Base-by-base conservation (phyloP, 1,140 invertebrate species). In the Chelonus insularis region DNA sequence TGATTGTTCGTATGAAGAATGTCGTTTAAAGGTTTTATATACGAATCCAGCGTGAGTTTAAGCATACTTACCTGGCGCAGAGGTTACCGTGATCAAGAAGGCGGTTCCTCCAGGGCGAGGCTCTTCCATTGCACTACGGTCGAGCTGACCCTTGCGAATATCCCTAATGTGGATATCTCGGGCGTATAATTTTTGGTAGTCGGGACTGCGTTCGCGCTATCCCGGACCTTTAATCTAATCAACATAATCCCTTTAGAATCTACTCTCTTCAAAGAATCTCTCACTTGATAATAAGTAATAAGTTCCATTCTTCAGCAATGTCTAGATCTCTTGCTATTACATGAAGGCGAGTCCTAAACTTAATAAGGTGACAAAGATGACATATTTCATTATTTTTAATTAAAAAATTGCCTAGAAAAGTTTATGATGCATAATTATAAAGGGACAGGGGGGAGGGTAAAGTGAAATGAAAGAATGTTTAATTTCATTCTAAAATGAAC, bases 111-210 rank as follows among this genome's bases (percentile, higher is more conserved):
- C 84, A 84, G 84, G 80, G 79, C 68, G 85, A 86, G 84, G 77
- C 84, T 82, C 75, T 81, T 73, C 82, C 87, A 88, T 88, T 88
- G 85, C 86, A 88, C 86, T 84, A 68, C 82, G 86, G 82, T 79
- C 79, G 78, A 82, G 85, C 80, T 87, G 86, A 87, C 84, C 80
- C 83, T 82, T 85, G 86, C 86, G 86, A 88, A 86, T 86, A 83
- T 82, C 82, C 83, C 84, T 86, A 86, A 86, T 84, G 82, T 82
- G 83, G 82, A 81, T 84, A 86, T 84, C 83, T 86, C 84, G 84
- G 81, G 82, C 77, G 84, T 81, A 81, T 77, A 85, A 86, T 87
- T 87, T 87, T 85, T 87, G 84, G 70, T 86, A 86, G 84, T 83
- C 81, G 84, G 84, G 80, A 80, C 77, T 83, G 81, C 80, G 80